These are phyloP conservation scores for Neotoxoptera formosana DNA, from an alignment of 1,140 invertebrate genomes.

Conservation along the genomic window DNA sequence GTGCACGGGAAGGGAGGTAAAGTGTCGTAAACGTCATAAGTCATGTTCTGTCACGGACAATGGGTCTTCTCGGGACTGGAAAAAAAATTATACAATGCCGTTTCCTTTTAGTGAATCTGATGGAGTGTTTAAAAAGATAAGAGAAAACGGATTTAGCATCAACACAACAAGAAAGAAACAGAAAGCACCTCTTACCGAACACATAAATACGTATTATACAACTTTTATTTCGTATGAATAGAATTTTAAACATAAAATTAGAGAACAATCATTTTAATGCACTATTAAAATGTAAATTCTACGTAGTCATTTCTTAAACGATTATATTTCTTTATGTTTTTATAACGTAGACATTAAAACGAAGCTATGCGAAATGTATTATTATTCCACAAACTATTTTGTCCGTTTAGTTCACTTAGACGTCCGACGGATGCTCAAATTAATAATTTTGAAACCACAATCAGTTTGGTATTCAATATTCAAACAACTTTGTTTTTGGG, in stretches of 20 bases:
- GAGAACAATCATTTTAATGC: background rate
- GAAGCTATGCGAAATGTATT: background rate
- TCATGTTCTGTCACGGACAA: constrained; percentile 53
- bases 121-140: constrained; percentile 57
- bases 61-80: constrained; percentile 31
- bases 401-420: background rate
- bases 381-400: background rate
- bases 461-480: background rate
- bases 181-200: background rate
- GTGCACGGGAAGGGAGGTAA: background rate
- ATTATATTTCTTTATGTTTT: background rate
- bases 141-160: constrained; percentile 19
- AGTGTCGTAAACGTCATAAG: constrained; percentile 51
- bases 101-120: constrained; percentile 56
- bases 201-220: constrained; percentile 22
- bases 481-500: background rate
- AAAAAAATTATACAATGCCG: constrained; percentile 39
- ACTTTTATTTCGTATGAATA: background rate
- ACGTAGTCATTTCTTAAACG: background rate
- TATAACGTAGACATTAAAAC: background rate
- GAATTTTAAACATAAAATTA: background rate
- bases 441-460: background rate
- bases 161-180: background rate
- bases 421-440: background rate
- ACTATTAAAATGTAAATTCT: background rate